Evolutionary conservation across 2,888 invertebrate species (phyloP).

Genomic region (Tubulanus polymorphus): DNA sequence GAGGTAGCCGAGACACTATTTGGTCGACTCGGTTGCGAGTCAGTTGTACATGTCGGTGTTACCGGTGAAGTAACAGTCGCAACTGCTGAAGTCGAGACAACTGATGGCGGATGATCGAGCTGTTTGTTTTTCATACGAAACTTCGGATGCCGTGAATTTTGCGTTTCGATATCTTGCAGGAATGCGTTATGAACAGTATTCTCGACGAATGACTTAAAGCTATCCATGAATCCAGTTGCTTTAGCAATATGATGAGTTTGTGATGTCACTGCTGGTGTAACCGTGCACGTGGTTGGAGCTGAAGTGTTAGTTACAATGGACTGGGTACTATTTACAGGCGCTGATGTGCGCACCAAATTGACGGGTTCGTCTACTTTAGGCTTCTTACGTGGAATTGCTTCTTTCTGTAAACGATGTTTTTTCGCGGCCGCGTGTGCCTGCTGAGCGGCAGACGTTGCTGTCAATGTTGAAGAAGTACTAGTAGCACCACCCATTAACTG

Average conservation of each 20-base stretch:
- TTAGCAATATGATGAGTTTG: not conserved
- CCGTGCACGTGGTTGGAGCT: slow-evolving; percentile 22
- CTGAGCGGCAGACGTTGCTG: slow-evolving; percentile 59
- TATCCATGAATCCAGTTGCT: slow-evolving; percentile 38
- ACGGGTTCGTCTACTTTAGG: slow-evolving; percentile 59
- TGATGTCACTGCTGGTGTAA: slow-evolving; percentile 14
- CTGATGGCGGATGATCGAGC: slow-evolving; percentile 10
- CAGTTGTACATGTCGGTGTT: not conserved
- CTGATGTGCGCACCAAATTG: slow-evolving; percentile 51
- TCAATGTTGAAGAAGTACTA: slow-evolving; percentile 65
- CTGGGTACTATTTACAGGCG: slow-evolving; percentile 39
- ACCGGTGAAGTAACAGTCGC: not conserved
- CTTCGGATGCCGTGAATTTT: slow-evolving; percentile 10
- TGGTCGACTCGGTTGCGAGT: slow-evolving; percentile 12
- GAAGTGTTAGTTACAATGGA: slow-evolving; percentile 38
- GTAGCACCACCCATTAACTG: not conserved
- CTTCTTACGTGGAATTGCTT: not conserved
- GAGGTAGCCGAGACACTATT: slow-evolving; percentile 18
- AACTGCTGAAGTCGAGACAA: slow-evolving; percentile 6
- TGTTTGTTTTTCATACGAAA: not conserved
- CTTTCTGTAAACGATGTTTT: not conserved
- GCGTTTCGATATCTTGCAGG: slow-evolving; percentile 35
- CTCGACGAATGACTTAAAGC: slow-evolving; percentile 50
- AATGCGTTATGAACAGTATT: slow-evolving; percentile 48
- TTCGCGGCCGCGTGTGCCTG: slow-evolving; percentile 38